Conservation (phyloP, 2,888 invertebrate genomes). For the Diarsia brunnea region DNA sequence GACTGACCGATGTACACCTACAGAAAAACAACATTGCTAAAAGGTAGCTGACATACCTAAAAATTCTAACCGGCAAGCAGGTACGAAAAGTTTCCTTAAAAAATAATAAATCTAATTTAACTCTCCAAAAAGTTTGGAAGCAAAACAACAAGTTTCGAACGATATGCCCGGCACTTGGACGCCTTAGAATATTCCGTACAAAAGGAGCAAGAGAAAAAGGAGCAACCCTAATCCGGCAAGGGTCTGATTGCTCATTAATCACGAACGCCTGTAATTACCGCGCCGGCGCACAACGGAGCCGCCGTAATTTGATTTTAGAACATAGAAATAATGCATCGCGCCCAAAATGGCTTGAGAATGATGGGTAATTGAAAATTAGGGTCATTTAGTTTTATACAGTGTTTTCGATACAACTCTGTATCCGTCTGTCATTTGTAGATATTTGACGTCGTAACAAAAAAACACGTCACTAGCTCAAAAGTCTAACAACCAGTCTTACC, state of each 20-base stretch:
- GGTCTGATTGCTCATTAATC: slow-evolving; percentile 89
- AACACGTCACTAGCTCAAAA: too few species aligned
- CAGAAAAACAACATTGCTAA: slow-evolving; percentile 24
- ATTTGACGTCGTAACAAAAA: too few species aligned
- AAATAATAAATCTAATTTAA: slow-evolving; percentile 74
- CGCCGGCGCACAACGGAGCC: slow-evolving; percentile 78
- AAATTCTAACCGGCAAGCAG: slow-evolving; percentile 45
- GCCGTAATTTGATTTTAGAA: slow-evolving; percentile 85
- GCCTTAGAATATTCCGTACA: slow-evolving; percentile 70
- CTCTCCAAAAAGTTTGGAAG: slow-evolving; percentile 68
- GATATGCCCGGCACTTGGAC: slow-evolving; percentile 64
- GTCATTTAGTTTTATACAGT: slow-evolving; percentile 49
- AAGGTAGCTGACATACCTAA: slow-evolving; percentile 52
- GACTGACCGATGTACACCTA: background rate
- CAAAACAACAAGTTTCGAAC: slow-evolving; percentile 65
- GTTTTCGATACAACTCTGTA: slow-evolving; percentile 12
- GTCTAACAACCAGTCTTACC: too few species aligned
- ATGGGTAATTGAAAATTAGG: slow-evolving; percentile 60
- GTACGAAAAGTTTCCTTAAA: slow-evolving; percentile 64
- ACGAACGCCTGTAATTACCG: slow-evolving; percentile 86
- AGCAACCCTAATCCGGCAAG: slow-evolving; percentile 78
- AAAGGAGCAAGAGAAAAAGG: slow-evolving; percentile 67
- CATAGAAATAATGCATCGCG: slow-evolving; percentile 81
- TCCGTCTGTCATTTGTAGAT: too few species aligned
- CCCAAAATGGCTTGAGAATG: slow-evolving; percentile 68